Evolutionary conservation across 2,888 invertebrate species (phyloP), one percentile per base, ranked within the genome.

Genomic region (Tromatobia lineatoria): DNA sequence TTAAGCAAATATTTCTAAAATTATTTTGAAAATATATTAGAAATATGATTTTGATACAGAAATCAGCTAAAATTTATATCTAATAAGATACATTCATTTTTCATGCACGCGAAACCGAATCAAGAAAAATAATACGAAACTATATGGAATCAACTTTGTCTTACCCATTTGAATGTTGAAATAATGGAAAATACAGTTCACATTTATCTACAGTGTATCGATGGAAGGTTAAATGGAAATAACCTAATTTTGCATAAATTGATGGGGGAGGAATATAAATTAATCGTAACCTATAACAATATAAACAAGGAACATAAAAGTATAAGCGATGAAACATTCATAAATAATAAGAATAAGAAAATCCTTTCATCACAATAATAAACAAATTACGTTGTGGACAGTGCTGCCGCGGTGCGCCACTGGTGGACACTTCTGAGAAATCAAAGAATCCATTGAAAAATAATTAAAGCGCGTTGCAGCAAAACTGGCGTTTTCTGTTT

Each of bases 401-500:
- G 66, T 66, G 66, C 66, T 66, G 66, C 66, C 66, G 45, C 66
- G 4, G 7, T 45, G 13, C 66, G 20, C 3, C 45, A 7, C 23
- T 18, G 13, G 1, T 10, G 66, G 2, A 20, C 52, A 52, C 20
- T 20, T n/a, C 13, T n/a, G n/a, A n/a, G n/a, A n/a, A n/a, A n/a
- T n/a, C n/a, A n/a, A n/a, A 45, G 0, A 3, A 13, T 1, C 1
- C 15, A 15, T 45, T 11, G 8, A 3, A 11, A 38, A 38, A 38
- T 8, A 3, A 8, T 38, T 38, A 7, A 1, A 38, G 8, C 15
- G 42, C 13, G 4, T 2, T 4, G 45, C 45, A 45, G 45, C 15
- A 45, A 45, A 45, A 45, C 13, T 38, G 1, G 7, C 7, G 4
- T 38, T 38, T 38, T 7, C 7, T 38, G 1, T 38, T 38, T 38